These are phyloP conservation scores for Verasper variegatus DNA, from an alignment of 2,113 vertebrate species.

Conservation along the genomic window DNA sequence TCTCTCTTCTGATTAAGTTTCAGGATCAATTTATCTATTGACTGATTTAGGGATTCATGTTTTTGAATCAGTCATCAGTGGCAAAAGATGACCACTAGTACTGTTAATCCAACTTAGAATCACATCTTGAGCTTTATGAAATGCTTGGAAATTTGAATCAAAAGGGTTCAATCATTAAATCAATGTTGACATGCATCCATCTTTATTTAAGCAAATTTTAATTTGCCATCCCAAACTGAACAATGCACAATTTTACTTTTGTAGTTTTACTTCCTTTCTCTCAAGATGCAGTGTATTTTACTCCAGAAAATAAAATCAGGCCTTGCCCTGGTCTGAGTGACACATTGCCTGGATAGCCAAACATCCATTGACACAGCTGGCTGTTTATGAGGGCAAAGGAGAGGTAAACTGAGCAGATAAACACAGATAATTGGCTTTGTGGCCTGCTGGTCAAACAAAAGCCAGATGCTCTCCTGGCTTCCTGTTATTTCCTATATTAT, in stretches of 20 bases:
- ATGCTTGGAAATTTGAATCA: not conserved
- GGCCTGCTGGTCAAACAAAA: constrained; percentile 61
- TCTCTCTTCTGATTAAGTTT: no score
- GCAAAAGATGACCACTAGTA: not conserved
- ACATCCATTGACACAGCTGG: constrained; percentile 66
- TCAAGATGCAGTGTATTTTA: not conserved
- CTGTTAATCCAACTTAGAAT: not conserved
- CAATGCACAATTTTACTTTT: not conserved
- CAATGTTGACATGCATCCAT: not conserved
- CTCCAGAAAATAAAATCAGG: not conserved
- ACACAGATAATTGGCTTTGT: constrained; percentile 31
- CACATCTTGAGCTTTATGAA: not conserved
- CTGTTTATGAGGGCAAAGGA: constrained; percentile 56
- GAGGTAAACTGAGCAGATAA: constrained; percentile 55
- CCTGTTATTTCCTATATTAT: constrained; percentile 39
- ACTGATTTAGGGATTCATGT: no score
- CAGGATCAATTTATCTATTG: no score
- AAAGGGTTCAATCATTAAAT: not conserved
- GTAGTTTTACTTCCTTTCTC: constrained; percentile 1
- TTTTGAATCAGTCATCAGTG: no score
- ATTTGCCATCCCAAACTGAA: not conserved
- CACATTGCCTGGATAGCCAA: constrained; percentile 31
- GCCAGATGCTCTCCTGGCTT: constrained; percentile 62
- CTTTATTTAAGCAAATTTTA: not conserved
- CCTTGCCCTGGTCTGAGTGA: not conserved